phyloP scores from a whole-genome alignment of 2,888 invertebrate species.

The Eutolmus rufibarbis region DNA sequence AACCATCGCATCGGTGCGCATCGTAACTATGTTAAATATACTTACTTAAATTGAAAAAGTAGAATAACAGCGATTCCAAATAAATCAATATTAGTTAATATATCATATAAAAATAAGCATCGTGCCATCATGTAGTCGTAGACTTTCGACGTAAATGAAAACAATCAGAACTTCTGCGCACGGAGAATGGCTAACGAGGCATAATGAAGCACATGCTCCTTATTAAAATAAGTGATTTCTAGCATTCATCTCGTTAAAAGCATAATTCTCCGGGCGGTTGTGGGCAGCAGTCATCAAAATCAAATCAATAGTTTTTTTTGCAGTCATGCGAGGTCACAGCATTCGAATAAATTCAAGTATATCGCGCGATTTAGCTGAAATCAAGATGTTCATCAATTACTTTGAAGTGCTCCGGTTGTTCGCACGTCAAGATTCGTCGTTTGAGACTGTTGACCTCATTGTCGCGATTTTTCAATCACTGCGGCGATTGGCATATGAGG shows the following conservation, averaged over 20 bases:
- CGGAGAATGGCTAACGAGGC: background rate
- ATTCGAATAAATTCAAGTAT: background rate
- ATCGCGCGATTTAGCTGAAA: background rate
- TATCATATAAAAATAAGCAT: background rate
- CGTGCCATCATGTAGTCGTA: background rate
- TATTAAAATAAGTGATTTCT: background rate
- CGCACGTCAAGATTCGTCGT: background rate
- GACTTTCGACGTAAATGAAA: background rate
- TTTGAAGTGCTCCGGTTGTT: background rate
- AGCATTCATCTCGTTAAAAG: background rate
- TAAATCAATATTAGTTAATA: background rate
- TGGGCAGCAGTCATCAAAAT: background rate
- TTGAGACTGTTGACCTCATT: background rate
- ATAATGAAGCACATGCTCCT: background rate
- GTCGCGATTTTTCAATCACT: background rate
- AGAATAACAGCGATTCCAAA: background rate
- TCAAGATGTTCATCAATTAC: background rate
- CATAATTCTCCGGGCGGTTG: background rate
- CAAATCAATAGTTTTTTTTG: background rate
- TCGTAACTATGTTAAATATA: background rate
- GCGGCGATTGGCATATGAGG: background rate
- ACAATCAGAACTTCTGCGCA: background rate
- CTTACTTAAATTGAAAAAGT: background rate
- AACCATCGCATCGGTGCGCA: background rate
- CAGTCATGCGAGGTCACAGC: background rate